Evolutionary conservation across 2,888 invertebrate genomes (phyloP).

Genomic region (Iphiclides podalirius): DNA sequence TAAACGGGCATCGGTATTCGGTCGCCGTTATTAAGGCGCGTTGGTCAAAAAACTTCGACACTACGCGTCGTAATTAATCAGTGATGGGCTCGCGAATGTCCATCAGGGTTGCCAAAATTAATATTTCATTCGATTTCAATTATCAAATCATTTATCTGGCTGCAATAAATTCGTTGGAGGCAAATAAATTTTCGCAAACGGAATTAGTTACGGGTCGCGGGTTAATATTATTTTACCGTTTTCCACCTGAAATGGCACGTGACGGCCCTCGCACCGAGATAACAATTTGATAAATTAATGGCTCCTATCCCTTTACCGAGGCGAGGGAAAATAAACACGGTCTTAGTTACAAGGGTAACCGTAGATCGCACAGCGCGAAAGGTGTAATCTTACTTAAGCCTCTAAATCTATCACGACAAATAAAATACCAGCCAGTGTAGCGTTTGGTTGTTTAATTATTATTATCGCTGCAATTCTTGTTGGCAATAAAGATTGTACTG

Average conservation of each 20-base stretch:
- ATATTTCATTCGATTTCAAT: background rate
- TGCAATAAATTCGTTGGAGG: background rate
- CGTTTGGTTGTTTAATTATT: slow-evolving; percentile 19
- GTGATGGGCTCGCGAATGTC: slow-evolving; percentile 4
- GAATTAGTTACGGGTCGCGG: slow-evolving; percentile 2
- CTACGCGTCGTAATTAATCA: slow-evolving; percentile 10
- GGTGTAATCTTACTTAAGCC: slow-evolving; percentile 25
- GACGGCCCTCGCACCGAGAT: slow-evolving; percentile 15
- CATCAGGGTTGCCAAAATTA: slow-evolving; percentile 1
- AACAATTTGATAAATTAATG: slow-evolving; percentile 22
- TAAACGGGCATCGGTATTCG: slow-evolving; percentile 56
- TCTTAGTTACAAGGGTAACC: slow-evolving; percentile 19
- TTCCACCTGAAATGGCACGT: slow-evolving; percentile 12
- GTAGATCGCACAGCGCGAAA: slow-evolving; percentile 22
- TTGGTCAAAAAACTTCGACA: slow-evolving; percentile 16
- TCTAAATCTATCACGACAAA: slow-evolving; percentile 27
- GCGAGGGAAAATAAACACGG: slow-evolving; percentile 19
- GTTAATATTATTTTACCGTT: slow-evolving; percentile 11
- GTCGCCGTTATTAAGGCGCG: slow-evolving; percentile 44
- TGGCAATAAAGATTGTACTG: slow-evolving; percentile 19
- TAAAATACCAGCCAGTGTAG: slow-evolving; percentile 16
- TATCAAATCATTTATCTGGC: background rate
- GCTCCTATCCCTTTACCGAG: slow-evolving; percentile 19
- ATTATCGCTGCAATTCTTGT: slow-evolving; percentile 22
- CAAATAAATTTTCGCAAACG: slow-evolving; percentile 13